A percentile compares a stretch with the other conserved stretches of the same genome.
Conservation (phyloP, 2,888 invertebrate genomes). For the Hypolimnas misippus region DNA sequence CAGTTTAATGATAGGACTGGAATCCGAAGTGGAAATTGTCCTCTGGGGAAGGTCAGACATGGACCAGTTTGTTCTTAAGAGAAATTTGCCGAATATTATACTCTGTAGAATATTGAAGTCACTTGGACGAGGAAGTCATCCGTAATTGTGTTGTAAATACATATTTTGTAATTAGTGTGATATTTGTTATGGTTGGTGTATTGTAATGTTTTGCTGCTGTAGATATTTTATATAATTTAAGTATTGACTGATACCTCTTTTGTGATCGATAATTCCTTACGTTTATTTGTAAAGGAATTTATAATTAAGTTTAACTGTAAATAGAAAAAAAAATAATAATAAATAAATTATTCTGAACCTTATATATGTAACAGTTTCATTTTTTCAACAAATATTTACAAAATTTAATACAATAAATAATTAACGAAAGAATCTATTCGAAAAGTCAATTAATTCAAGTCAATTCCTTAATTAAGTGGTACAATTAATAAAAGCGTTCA, state of each 20-base stretch:
- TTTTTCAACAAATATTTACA: too few species aligned
- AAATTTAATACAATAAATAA: too few species aligned
- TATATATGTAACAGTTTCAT: too few species aligned
- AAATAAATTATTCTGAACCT: too few species aligned
- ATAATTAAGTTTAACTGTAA: neutral
- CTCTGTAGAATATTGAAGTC: neutral
- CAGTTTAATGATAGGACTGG: slow-evolving; percentile 22
- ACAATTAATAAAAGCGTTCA: too few species aligned
- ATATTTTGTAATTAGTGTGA: neutral
- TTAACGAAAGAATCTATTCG: too few species aligned
- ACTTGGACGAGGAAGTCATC: neutral
- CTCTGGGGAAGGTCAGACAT: slow-evolving; percentile 24
- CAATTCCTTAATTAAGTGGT: too few species aligned
- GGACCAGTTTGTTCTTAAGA: slow-evolving; percentile 25
- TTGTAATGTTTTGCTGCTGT: neutral
- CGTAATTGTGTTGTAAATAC: neutral
- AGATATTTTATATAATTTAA: neutral
- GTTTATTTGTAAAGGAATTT: neutral
- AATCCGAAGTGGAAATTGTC: slow-evolving; percentile 19
- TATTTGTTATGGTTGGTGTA: neutral
- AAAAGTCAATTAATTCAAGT: too few species aligned
- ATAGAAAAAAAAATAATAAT: too few species aligned
- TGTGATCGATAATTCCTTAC: neutral
- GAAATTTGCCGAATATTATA: neutral
- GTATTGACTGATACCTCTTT: neutral